Conservation (phyloP, 2,113 vertebrate species). For the Neogale vison region DNA sequence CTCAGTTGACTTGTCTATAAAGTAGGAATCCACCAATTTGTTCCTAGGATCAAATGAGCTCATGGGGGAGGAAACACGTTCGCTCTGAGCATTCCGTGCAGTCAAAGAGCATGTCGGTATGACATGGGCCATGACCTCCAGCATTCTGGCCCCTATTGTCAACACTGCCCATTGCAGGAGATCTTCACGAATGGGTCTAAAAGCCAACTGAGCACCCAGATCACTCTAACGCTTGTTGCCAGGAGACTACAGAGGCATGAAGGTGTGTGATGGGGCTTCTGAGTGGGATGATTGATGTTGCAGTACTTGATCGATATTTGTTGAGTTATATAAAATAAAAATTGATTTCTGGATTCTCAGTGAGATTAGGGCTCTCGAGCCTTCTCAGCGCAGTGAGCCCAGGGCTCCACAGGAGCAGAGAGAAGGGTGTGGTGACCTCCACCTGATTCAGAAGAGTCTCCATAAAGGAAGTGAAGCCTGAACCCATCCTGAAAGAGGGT, state of each 20-base stretch:
- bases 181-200: neutral
- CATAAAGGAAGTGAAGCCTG: conserved; percentile 39
- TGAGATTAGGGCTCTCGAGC: neutral
- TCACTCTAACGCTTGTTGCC: neutral
- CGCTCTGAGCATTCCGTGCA: neutral
- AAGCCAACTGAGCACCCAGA: neutral
- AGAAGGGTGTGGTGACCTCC: neutral
- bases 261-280: neutral
- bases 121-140: neutral
- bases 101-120: neutral
- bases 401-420: neutral
- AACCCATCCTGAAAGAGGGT: neutral
- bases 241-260: neutral
- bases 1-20: neutral
- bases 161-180: neutral
- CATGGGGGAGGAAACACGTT: neutral
- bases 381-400: neutral
- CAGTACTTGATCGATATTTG: neutral
- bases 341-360: neutral
- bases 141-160: neutral
- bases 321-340: neutral
- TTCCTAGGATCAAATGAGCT: neutral
- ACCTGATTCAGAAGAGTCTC: conserved; percentile 28
- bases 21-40: neutral
- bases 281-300: neutral